These are phyloP conservation scores for Epizoanthus scotinus DNA, from an alignment of 92 coral and sea anemone species.

Conservation along the genomic window DNA sequence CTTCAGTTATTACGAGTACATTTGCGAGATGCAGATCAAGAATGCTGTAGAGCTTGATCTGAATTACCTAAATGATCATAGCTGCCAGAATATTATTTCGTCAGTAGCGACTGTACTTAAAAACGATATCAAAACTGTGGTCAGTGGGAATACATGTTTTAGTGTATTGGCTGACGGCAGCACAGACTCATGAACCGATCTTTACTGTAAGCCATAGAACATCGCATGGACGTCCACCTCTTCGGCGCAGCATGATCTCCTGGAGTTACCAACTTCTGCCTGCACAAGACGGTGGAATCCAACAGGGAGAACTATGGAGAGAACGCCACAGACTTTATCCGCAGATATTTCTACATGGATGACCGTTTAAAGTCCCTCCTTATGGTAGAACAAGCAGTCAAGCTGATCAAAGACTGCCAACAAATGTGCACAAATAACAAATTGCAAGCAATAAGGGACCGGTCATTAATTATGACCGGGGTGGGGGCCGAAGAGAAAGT, in stretches of 20 bases:
- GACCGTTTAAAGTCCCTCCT: conserved; percentile 50
- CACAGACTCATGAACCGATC: conserved; percentile 42
- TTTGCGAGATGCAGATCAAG: conserved; percentile 41
- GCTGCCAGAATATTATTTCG: conserved; percentile 3
- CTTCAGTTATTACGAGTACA: conserved; percentile 43
- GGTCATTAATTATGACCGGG: too few relatives aligned
- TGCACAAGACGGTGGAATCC: conserved; percentile 33
- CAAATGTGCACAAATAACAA: conserved; percentile 39
- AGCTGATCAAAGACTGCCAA: conserved; percentile 28
- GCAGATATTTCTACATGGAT: conserved; percentile 47
- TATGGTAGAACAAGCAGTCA: conserved; percentile 38
- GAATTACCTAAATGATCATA: background rate
- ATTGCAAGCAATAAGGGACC: too few relatives aligned
- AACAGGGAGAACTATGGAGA: conserved; percentile 22
- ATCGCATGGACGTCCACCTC: conserved; percentile 51
- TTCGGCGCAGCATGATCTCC: conserved; percentile 52
- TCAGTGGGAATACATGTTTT: background rate
- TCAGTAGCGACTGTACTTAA: background rate
- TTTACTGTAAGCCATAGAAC: conserved; percentile 26
- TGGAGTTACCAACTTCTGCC: conserved; percentile 46
- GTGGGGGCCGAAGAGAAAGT: too few relatives aligned
- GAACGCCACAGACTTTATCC: conserved; percentile 42
- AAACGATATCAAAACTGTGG: conserved; percentile 2
- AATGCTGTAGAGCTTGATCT: background rate
- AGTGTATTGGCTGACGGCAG: conserved; percentile 34